Evolutionary conservation across 2,113 vertebrate species (phyloP), one percentile per base, ranked within the genome.

Genomic region (Otis tarda): DNA sequence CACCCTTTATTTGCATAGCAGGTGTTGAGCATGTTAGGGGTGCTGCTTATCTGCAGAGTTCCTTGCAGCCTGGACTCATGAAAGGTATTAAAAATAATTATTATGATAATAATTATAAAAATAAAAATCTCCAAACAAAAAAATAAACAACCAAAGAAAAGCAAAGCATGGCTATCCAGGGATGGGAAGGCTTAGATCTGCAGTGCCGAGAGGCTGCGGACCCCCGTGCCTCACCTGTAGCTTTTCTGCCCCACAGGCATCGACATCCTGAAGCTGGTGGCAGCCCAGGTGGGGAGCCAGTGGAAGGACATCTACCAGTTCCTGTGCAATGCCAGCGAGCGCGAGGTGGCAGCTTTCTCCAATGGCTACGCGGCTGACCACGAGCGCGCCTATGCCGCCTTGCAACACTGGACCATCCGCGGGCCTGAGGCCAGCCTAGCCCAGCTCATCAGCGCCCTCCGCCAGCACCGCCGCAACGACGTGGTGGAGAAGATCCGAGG

Each of bases 351-450:
- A 0, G 99, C 99, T 20, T 99, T 99, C 97, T 99, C 99, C 96
- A 99, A 98, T 0, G 98, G 98, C 49, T 99, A 99, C 91, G 95
- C 98, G 0, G 98, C 98, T 0, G 99, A 99, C 95, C 99, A 98
- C 0, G 99, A 99, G 94, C 97, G 98, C 5, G 99, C 99, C 19
- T 99, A 99, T 0, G 99, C 99, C 0, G 99, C 99, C 2, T 97
- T 99, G 93, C 99, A 99, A 98, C 99, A 99, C 97, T 99, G 99
- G 99, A 99, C 99, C 92, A 98, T 99, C 94, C 98, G 99, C 2
- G 99, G 99, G 76, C 97, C 98, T 0, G 99, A 99, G 82, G 99
- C 99, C 97, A 99, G 99, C 97, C 98, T 99, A n/a, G 99, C 99
- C 45, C 99, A 99, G 96, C 97, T 99, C 67, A 99, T 99, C 97